Conservation (phyloP, 2,888 invertebrate species). For the Danaus chrysippus region DNA sequence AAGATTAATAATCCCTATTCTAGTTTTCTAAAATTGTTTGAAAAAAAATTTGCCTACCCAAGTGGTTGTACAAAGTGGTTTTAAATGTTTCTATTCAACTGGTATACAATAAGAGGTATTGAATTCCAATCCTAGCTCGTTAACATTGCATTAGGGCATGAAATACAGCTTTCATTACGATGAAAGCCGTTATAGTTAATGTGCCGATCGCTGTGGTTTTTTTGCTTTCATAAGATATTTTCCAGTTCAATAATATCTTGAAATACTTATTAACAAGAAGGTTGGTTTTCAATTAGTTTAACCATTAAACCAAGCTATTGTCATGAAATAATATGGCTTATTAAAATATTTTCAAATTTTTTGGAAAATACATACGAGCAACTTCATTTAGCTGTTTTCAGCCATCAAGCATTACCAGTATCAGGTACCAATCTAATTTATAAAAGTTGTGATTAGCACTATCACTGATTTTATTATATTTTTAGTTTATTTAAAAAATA, state of each 20-base stretch:
- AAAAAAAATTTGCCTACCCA: not conserved
- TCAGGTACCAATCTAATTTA: no score
- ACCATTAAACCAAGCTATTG: no score
- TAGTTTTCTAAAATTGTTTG: not conserved
- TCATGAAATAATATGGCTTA: not conserved
- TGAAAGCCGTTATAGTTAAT: slow-evolving; percentile 32
- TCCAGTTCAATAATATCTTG: slow-evolving; percentile 18
- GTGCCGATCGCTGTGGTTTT: slow-evolving; percentile 21
- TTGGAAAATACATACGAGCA: no score
- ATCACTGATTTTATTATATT: no score
- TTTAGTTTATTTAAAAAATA: no score
- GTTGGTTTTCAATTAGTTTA: not conserved
- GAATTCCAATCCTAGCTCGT: slow-evolving; percentile 42
- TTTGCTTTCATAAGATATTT: slow-evolving; percentile 35
- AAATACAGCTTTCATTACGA: slow-evolving; percentile 43
- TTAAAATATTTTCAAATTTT: no score
- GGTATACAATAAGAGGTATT: slow-evolving; percentile 32
- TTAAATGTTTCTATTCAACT: not conserved
- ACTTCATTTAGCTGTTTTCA: no score
- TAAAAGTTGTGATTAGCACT: no score
- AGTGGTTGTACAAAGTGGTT: not conserved
- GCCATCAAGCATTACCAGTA: no score
- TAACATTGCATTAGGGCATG: slow-evolving; percentile 47
- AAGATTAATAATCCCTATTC: not conserved
- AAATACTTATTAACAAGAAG: not conserved